phyloP scores from a whole-genome alignment of 1,140 invertebrate genomes.

The Drosophila biarmipes region DNA sequence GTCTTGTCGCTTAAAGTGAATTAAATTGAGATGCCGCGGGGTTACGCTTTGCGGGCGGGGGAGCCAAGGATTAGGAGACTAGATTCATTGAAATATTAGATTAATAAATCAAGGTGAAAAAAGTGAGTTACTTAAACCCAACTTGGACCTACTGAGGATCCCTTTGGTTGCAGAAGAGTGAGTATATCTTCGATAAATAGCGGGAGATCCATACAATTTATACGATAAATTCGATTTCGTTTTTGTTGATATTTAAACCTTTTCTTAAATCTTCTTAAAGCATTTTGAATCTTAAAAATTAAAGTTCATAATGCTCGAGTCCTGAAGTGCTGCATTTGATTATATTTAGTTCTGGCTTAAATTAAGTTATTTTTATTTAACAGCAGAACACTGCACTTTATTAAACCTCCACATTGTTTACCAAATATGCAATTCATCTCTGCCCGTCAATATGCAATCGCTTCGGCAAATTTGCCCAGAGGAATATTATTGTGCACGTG shows the following conservation, averaged over 20 bases:
- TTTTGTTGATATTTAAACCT: too few species aligned
- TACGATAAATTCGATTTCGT: too few species aligned
- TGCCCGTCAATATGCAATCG: conserved; percentile 17
- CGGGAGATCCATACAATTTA: too few species aligned
- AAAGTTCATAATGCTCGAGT: not conserved
- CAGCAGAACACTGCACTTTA: conserved; percentile 3
- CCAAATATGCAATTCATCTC: conserved; percentile 15
- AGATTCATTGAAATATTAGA: conserved; percentile 16
- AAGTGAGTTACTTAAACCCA: not conserved
- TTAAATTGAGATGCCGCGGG: conserved; percentile 9
- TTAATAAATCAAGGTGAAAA: not conserved
- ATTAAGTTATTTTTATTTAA: not conserved
- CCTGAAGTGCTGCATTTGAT: not conserved
- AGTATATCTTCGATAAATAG: too few species aligned
- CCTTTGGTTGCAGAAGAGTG: not conserved
- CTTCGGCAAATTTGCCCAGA: conserved; percentile 5
- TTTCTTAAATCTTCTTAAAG: too few species aligned
- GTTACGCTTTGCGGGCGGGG: not conserved
- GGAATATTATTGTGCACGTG: conserved; percentile 19
- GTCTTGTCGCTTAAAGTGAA: conserved; percentile 56
- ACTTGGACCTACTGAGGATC: not conserved
- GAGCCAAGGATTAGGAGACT: not conserved
- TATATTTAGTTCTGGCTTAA: not conserved
- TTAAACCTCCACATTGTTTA: conserved; percentile 15
- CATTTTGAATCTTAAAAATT: too few species aligned